Percentiles rank a stretch among this genome's conserved stretches.
phyloP scores from a whole-genome alignment of 2,113 vertebrate genomes.

The Pedionomus torquatus region DNA sequence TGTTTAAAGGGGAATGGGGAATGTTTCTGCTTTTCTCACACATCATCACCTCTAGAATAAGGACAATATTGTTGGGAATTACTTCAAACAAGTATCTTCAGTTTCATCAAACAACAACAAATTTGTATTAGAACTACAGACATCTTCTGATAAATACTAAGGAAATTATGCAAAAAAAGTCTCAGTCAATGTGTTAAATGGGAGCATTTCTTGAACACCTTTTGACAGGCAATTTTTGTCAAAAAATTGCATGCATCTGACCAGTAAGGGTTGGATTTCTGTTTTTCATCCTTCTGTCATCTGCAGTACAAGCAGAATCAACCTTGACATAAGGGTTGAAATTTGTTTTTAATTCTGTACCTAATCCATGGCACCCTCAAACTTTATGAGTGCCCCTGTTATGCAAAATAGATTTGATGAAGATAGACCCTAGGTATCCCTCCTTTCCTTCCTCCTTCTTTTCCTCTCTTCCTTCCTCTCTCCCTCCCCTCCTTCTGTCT shows the following conservation, averaged over 20 bases:
- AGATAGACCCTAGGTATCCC: background rate
- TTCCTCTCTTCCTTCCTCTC: too few species aligned
- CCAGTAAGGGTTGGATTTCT: background rate
- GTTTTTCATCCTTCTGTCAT: background rate
- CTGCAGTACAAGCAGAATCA: background rate
- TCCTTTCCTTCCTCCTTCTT: accelerated
- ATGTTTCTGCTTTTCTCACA: background rate
- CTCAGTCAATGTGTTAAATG: background rate
- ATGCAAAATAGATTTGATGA: background rate
- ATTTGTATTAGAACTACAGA: background rate
- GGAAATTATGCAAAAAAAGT: background rate
- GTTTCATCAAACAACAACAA: background rate
- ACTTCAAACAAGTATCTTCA: background rate
- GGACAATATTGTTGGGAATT: background rate
- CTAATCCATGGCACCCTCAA: background rate
- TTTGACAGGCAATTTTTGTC: background rate
- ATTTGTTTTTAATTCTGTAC: background rate
- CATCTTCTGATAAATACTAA: background rate
- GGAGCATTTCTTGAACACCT: background rate
- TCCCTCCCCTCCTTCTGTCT: background rate
- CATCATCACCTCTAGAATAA: background rate
- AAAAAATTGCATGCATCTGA: background rate
- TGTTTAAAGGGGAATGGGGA: accelerated
- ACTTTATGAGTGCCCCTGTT: background rate
- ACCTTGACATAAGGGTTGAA: background rate